Conservation (phyloP, 2,888 invertebrate species). For the Patella pellucida region DNA sequence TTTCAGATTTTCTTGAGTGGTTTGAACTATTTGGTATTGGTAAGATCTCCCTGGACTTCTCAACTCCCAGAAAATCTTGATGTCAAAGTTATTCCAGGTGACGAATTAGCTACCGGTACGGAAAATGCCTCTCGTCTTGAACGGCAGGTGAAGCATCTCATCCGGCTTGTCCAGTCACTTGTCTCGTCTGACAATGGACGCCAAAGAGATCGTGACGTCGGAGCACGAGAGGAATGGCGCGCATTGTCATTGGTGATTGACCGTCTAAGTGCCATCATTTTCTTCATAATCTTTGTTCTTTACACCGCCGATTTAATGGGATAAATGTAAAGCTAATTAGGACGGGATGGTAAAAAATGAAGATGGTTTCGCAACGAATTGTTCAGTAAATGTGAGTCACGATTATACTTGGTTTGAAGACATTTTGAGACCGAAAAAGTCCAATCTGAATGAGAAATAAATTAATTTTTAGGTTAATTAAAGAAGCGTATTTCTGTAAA, state of each 20-base stretch:
- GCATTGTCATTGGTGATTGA: constrained; percentile 1
- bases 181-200: background rate
- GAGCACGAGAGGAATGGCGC: background rate
- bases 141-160: constrained; percentile 3
- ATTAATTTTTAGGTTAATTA: too few relatives aligned
- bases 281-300: background rate
- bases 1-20: constrained; percentile 3
- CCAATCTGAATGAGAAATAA: too few relatives aligned
- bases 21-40: constrained; percentile 2
- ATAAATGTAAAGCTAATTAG: background rate
- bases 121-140: background rate
- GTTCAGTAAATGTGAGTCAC: too few relatives aligned
- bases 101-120: background rate
- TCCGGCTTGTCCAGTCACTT: constrained; percentile 1
- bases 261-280: background rate
- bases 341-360: background rate
- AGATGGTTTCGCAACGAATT: too few relatives aligned
- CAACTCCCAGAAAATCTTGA: background rate
- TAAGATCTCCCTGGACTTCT: background rate
- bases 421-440: too few relatives aligned
- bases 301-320: constrained; percentile 4
- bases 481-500: too few relatives aligned
- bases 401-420: too few relatives aligned
- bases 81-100: background rate
- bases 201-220: background rate